phyloP scores from a whole-genome alignment of 2,113 vertebrate species.

The Puntigrus tetrazona region DNA sequence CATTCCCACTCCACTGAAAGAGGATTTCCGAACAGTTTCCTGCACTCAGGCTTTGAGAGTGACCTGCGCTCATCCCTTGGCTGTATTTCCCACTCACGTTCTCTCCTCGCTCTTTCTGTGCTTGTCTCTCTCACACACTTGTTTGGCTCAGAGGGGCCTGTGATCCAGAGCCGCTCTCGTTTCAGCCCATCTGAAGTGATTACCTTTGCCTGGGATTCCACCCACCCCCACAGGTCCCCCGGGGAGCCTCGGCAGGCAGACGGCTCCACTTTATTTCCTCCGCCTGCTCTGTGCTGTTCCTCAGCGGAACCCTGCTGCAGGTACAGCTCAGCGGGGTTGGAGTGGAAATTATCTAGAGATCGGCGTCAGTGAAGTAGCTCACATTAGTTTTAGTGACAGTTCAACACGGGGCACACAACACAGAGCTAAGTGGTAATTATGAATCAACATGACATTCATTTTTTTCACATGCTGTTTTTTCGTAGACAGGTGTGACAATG shows the following conservation, averaged over 20 bases:
- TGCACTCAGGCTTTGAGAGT: not conserved
- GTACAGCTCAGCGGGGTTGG: constrained; percentile 55
- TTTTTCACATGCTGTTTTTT: constrained; percentile 60
- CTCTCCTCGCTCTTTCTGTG: not conserved
- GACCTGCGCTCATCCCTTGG: not conserved
- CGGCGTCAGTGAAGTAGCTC: constrained; percentile 1
- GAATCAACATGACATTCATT: constrained; percentile 66
- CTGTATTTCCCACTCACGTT: not conserved
- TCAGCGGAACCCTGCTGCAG: constrained; percentile 6
- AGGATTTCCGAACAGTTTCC: constrained; percentile 1
- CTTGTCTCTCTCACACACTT: constrained; percentile 19
- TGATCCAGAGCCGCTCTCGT: constrained; percentile 71
- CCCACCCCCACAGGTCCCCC: constrained; percentile 73
- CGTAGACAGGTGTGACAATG: not conserved
- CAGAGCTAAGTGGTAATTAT: not conserved
- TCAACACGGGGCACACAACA: constrained; percentile 14
- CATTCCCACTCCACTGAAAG: constrained; percentile 4
- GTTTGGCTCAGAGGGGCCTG: constrained; percentile 69
- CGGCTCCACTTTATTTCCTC: constrained; percentile 74
- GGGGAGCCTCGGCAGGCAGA: constrained; percentile 60
- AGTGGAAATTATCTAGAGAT: constrained; percentile 54
- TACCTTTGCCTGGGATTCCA: constrained; percentile 75
- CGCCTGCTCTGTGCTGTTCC: constrained; percentile 61
- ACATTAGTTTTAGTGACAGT: constrained; percentile 30
- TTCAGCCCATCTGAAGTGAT: constrained; percentile 75